Evolutionary conservation across 2,113 vertebrate genomes (phyloP).

Genomic region (Istiophorus platypterus): DNA sequence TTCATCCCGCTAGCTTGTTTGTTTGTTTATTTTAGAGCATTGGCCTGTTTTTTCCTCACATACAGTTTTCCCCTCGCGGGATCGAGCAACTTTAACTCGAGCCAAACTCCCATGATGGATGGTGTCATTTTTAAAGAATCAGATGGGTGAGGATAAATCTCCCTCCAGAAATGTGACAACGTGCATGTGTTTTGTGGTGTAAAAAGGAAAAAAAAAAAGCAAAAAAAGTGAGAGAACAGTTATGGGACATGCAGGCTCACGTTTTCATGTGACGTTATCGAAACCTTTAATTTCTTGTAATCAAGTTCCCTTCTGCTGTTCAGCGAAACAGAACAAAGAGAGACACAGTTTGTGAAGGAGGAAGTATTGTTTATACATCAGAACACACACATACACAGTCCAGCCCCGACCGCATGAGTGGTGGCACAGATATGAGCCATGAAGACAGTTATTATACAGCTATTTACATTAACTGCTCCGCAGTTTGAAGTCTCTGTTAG

Average conservation of each 20-base stretch:
- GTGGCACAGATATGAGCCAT: slow-evolving; percentile 24
- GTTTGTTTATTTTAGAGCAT: slow-evolving; percentile 35
- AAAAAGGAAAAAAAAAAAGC: too few relatives aligned
- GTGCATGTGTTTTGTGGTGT: not conserved
- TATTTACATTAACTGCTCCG: slow-evolving; percentile 76
- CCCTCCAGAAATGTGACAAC: not conserved
- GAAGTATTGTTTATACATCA: slow-evolving; percentile 23
- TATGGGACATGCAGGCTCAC: not conserved
- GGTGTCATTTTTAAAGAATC: slow-evolving; percentile 6
- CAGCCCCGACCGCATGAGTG: slow-evolving; percentile 10
- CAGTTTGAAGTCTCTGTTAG: slow-evolving; percentile 53
- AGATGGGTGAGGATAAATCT: not conserved
- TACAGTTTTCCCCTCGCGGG: not conserved
- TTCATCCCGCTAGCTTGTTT: slow-evolving; percentile 31
- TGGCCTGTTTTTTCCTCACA: slow-evolving; percentile 5
- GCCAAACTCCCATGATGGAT: slow-evolving; percentile 1
- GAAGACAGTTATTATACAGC: slow-evolving; percentile 52
- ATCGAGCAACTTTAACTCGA: not conserved
- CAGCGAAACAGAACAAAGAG: slow-evolving; percentile 19
- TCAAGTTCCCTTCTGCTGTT: not conserved
- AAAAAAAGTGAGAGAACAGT: too few relatives aligned
- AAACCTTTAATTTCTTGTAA: slow-evolving; percentile 26
- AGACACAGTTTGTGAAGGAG: slow-evolving; percentile 4
- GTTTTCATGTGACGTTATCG: slow-evolving; percentile 19
- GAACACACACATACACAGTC: slow-evolving; percentile 21